Percentiles rank a stretch among this genome's conserved stretches.
Conservation (phyloP, 2,888 invertebrate species). For the Ommatoiulus sabulosus region DNA sequence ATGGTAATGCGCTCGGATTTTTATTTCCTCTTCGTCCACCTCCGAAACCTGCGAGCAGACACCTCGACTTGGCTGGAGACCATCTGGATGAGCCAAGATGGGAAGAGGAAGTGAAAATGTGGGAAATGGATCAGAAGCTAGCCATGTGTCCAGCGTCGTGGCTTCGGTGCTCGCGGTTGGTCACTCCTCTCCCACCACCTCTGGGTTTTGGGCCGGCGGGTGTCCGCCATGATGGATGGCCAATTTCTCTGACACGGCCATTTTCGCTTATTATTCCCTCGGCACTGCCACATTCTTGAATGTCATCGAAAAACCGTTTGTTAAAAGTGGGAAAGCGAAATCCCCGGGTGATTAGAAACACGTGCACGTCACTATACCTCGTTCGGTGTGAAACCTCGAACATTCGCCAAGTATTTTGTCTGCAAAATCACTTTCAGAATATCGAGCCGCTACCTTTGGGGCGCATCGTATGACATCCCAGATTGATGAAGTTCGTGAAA, state of each 20-base stretch:
- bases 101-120: conserved; percentile 35
- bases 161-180: neutral
- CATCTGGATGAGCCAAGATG: conserved; percentile 6
- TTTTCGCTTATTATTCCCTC: conserved; percentile 46
- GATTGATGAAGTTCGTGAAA: neutral
- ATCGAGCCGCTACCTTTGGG: neutral
- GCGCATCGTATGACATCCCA: neutral
- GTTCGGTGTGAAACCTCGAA: too few relatives aligned
- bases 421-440: conserved; percentile 37
- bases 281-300: conserved; percentile 33
- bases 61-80: conserved; percentile 15
- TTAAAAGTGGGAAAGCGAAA: conserved; percentile 18
- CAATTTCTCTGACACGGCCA: conserved; percentile 48
- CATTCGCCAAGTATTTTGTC: conserved; percentile 47
- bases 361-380: conserved; percentile 32
- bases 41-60: neutral
- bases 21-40: conserved; percentile 41
- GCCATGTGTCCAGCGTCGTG: conserved; percentile 17
- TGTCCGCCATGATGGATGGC: conserved; percentile 51
- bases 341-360: conserved; percentile 46
- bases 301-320: conserved; percentile 48
- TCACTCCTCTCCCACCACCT: conserved; percentile 46
- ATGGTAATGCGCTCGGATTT: conserved; percentile 17
- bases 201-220: conserved; percentile 21
- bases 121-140: conserved; percentile 22